Percentiles rank a stretch among this genome's conserved stretches.
phyloP scores from a whole-genome alignment of 2,797 vertebrate genomes.

The Brachyrhaphis roseni region DNA sequence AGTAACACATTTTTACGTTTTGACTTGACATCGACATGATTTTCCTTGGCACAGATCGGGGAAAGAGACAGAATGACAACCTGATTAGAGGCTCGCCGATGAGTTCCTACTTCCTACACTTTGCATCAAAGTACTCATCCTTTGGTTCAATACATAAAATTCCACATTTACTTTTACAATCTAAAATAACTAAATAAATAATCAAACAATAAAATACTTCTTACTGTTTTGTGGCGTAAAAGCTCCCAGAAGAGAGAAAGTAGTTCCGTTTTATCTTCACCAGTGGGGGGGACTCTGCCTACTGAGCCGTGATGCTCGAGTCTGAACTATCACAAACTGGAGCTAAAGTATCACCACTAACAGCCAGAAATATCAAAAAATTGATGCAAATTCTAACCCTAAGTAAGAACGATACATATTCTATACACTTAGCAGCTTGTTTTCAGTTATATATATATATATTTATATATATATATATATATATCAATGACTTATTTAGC shows the following conservation, averaged over 20 bases:
- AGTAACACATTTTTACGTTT: background rate
- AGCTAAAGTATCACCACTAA: background rate
- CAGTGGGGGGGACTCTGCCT: background rate
- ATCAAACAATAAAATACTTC: background rate
- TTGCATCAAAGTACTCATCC: background rate
- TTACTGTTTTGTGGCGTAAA: slow-evolving; percentile 35
- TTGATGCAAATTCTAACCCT: background rate
- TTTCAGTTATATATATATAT: background rate
- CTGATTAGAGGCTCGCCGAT: background rate
- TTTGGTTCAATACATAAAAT: background rate
- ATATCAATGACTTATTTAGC: background rate
- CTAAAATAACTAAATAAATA: background rate
- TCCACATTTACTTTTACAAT: too few relatives aligned
- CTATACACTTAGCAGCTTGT: slow-evolving; percentile 4
- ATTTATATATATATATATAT: background rate
- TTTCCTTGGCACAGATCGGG: background rate
- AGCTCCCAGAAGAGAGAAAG: background rate
- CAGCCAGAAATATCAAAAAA: background rate
- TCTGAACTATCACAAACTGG: background rate
- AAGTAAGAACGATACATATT: background rate
- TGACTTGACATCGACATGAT: background rate
- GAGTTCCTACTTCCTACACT: background rate
- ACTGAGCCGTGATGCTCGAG: background rate
- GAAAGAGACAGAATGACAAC: background rate
- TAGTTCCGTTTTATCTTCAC: background rate